A percentile compares a stretch with the other conserved stretches of the same genome.
phyloP scores from a whole-genome alignment of 2,888 invertebrate genomes.

The Oeneis ivallda region DNA sequence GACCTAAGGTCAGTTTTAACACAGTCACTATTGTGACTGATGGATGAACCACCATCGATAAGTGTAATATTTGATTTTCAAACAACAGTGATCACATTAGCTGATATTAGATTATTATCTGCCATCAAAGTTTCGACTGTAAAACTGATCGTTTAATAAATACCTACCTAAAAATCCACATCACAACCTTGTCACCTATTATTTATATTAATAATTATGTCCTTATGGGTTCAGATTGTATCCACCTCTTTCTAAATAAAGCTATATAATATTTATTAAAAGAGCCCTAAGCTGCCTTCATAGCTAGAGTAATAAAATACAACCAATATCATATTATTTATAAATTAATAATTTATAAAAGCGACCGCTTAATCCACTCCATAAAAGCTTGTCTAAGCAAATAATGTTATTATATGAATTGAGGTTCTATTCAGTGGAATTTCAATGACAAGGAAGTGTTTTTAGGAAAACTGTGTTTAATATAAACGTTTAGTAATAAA shows the following conservation, averaged over 20 bases:
- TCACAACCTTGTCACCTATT: no score
- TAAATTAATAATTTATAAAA: not conserved
- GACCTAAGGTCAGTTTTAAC: no score
- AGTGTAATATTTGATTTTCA: no score
- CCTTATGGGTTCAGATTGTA: not conserved
- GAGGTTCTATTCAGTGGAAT: conserved; percentile 19
- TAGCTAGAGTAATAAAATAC: not conserved
- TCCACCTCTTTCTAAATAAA: not conserved
- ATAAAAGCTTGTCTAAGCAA: conserved; percentile 16
- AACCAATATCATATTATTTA: not conserved
- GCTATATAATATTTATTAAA: not conserved
- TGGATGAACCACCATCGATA: no score
- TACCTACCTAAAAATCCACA: no score
- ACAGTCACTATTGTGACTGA: no score
- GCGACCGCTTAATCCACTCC: conserved; percentile 6
- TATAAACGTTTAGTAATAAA: conserved; percentile 24
- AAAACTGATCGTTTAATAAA: no score
- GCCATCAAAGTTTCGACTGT: no score
- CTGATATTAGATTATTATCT: no score
- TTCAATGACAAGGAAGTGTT: conserved; percentile 19
- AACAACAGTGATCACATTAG: no score
- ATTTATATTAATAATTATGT: no score
- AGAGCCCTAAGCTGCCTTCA: not conserved
- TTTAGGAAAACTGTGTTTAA: conserved; percentile 25
- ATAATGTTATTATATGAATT: conserved; percentile 14